Base-by-base conservation (phyloP, 64 coral and sea anemone species). In the Hydrozoanthus tunicans region DNA sequence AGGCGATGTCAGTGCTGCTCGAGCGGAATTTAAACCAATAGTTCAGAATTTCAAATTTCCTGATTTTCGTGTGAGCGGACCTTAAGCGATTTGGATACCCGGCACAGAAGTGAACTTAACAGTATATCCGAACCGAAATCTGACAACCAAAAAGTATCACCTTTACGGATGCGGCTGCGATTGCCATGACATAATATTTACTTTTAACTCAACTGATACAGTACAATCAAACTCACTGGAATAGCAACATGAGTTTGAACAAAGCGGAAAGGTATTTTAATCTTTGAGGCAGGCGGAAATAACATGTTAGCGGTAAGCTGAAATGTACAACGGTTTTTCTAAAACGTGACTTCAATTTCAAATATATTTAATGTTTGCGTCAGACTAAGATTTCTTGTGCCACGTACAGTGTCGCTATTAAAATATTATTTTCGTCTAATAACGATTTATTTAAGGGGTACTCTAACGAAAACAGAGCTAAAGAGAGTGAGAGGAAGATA, bases 121-220 rank as follows among this genome's bases (percentile, higher is more conserved):
- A 43, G 32, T 43, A 43, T 43, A 43, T 43, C 32, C 32, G 32
- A 43, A 43, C 32, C 32, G 0, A 43, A 43, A 43, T 43, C 32
- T 43, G 32, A 43, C 32, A 43, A 43, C 32, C 32, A 43, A 43
- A 43, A 43, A 43, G 32, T 43, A 43, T 43, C 32, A 43, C 32
- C 32, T 43, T 43, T 43, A 43, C 32, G n/a, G 23, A 9, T 25
- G 78, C 9, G 2, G 14, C 59, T n/a, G 53, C 14, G 83, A n/a
- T 23, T 86, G 15, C 32, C 23, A 58, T 70, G n/a, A 59, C 84
- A 88, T 26, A 88, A 88, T 88, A 74, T 88, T 88, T 88, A 88
- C 69, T 56, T 81, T 43, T 7, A 75, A 15, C 23, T 86, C 84
- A 20, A 74, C 12, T 57, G 55, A 68, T 23, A 81, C 59, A 62